Base-by-base conservation (phyloP, 2,797 vertebrate species). In the Pipistrellus nathusii region DNA sequence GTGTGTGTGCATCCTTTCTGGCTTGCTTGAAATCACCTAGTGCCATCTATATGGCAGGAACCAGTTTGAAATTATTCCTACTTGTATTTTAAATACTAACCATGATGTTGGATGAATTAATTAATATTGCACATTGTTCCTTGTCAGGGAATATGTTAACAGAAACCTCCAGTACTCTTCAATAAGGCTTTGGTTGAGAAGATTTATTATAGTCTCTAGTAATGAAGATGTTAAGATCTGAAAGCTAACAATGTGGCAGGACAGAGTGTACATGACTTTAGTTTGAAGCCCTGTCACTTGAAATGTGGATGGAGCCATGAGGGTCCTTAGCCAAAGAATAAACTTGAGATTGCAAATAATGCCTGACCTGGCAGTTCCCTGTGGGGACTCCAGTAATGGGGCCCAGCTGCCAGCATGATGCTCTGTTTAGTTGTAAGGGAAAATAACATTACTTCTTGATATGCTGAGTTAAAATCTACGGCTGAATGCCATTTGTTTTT, bases 391-490 rank as follows among this genome's bases (percentile, higher is more conserved):
- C 25, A 88, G 85, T 96, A 98, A 98, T 95, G 90, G 94, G 93
- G 85, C 4, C 90, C 96, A 97, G 95, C 78, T 95, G 97, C 96
- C 96, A 92, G 87, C 25, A 1, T 5, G 96, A 96, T 77, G 64
- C 78, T 98, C 55, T 53, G 82, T 97, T 96, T 90, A 96, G 92
- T 94, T 90, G 85, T 93, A 88, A 93, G 86, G 88, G 94, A 96
- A 97, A 98, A 97, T 23, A 98, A 96, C 92, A 93, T 97, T 97
- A 94, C 93, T 85, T 95, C 92, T 85, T 96, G 96, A 98, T 98
- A 98, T 0, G 95, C 35, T 85, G 91, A 96, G 95, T 97, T 97
- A 82, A 95, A 96, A 96, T 88, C 87, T 83, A 95, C 13, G 89
- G 94, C 91, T 95, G 94, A 97, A 95, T 96, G 89, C 94, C 93